These are phyloP conservation scores for Andrena dorsata DNA, from an alignment of 2,888 invertebrate genomes.

Conservation along the genomic window DNA sequence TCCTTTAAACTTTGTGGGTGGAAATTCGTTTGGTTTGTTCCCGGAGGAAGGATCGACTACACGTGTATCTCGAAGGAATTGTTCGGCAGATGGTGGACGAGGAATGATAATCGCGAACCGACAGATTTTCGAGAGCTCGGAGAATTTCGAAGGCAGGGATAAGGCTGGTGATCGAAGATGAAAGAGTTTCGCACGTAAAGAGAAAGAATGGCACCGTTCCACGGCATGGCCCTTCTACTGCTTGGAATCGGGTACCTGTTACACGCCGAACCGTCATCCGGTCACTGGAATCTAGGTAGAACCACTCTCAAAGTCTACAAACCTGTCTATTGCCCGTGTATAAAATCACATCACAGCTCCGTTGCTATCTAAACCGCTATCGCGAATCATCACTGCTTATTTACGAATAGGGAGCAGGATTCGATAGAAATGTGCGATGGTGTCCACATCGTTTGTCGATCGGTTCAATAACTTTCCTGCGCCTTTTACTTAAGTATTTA, in stretches of 20 bases:
- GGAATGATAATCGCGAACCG: conserved; percentile 14
- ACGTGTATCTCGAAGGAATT: conserved; percentile 1
- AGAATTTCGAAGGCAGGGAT: neutral
- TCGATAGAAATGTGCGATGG: too few species aligned
- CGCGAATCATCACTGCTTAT: too few species aligned
- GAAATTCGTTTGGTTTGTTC: neutral
- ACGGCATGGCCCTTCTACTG: conserved; percentile 76
- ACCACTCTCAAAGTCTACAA: conserved; percentile 14
- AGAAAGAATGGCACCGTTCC: conserved; percentile 75
- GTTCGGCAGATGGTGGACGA: neutral
- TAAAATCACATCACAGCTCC: too few species aligned
- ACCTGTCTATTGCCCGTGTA: too few species aligned
- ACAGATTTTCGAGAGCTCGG: neutral
- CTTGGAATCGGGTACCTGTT: conserved; percentile 79
- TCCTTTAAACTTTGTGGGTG: neutral
- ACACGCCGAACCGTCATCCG: conserved; percentile 76
- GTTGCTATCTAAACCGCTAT: too few species aligned
- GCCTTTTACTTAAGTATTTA: too few species aligned
- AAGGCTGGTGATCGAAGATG: conserved; percentile 38
- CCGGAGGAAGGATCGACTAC: conserved; percentile 3
- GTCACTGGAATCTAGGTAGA: conserved; percentile 70
- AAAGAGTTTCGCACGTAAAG: conserved; percentile 43
- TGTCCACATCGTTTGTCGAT: too few species aligned
- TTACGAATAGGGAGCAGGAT: too few species aligned
- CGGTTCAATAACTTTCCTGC: too few species aligned